Evolutionary conservation across 2,888 invertebrate genomes (phyloP).

Genomic region (Lycocerus yunnanus): DNA sequence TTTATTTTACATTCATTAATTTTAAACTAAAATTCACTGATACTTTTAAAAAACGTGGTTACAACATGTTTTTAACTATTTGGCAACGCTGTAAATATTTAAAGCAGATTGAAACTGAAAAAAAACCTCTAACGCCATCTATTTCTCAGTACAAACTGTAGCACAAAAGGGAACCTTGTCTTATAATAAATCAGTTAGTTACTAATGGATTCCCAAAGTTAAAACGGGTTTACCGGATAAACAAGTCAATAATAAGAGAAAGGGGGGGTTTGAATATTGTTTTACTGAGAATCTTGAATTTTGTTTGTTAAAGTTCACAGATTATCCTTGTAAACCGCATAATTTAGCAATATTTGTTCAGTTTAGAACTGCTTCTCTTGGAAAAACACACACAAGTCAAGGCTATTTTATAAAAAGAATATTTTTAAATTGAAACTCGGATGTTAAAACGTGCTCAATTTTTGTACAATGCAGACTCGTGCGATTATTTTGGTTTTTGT

Average conservation of each 20-base stretch:
- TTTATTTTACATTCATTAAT: too few relatives aligned
- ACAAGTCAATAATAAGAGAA: background rate
- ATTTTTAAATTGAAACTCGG: background rate
- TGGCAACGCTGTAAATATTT: too few relatives aligned
- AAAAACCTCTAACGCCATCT: too few relatives aligned
- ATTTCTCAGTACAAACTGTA: too few relatives aligned
- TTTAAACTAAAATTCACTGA: too few relatives aligned
- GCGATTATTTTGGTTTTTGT: background rate
- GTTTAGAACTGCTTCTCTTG: background rate
- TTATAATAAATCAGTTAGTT: too few relatives aligned
- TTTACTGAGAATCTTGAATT: constrained; percentile 1
- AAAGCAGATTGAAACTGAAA: too few relatives aligned
- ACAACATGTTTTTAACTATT: too few relatives aligned
- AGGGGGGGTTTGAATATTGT: constrained; percentile 14
- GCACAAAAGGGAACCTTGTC: too few relatives aligned
- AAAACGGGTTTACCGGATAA: constrained; percentile 31
- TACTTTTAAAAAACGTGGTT: too few relatives aligned
- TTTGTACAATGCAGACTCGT: background rate
- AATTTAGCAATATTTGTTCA: background rate
- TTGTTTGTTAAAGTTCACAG: constrained; percentile 2
- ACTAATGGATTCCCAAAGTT: constrained; percentile 19
- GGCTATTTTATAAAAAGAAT: constrained; percentile 2
- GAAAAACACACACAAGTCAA: constrained; percentile 26
- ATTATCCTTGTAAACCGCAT: constrained; percentile 6
- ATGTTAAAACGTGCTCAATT: background rate